Evolutionary conservation across 2,113 vertebrate species (phyloP).

Genomic region (Murina feae): DNA sequence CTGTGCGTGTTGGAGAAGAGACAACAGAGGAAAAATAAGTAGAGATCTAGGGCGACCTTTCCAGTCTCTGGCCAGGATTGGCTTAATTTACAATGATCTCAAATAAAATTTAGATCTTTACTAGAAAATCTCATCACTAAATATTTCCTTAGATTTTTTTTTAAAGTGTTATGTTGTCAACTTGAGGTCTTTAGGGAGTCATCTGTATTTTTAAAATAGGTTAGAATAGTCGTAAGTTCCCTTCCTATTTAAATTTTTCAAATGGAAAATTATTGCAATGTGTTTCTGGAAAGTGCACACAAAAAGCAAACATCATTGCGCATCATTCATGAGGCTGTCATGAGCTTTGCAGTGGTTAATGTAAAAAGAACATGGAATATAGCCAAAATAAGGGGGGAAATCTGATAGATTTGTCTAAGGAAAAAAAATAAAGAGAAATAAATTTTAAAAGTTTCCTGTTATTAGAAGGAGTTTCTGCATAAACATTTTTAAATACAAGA

Average conservation of each 20-base stretch:
- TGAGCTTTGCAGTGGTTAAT: neutral
- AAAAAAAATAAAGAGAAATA: neutral
- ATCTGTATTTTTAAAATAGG: conserved; percentile 12
- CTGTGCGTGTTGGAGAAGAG: neutral
- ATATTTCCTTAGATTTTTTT: neutral
- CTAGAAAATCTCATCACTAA: conserved; percentile 19
- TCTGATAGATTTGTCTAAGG: neutral
- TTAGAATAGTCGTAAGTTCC: neutral
- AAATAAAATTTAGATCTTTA: conserved; percentile 22
- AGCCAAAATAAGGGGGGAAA: neutral
- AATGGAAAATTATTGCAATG: conserved; percentile 2
- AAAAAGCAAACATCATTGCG: neutral
- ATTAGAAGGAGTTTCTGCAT: neutral
- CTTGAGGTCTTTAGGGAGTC: conserved; percentile 35
- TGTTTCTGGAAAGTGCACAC: neutral
- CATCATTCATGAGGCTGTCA: neutral
- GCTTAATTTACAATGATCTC: conserved; percentile 4
- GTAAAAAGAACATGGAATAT: neutral
- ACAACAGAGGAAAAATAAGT: neutral
- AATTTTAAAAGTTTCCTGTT: neutral
- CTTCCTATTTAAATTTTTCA: neutral
- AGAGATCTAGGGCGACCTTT: neutral
- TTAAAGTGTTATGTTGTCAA: neutral
- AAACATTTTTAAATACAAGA: neutral
- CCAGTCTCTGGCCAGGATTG: neutral